These are phyloP conservation scores for Parotocinclus haroldoi DNA, from an alignment of 2,797 vertebrate genomes.

Conservation along the genomic window DNA sequence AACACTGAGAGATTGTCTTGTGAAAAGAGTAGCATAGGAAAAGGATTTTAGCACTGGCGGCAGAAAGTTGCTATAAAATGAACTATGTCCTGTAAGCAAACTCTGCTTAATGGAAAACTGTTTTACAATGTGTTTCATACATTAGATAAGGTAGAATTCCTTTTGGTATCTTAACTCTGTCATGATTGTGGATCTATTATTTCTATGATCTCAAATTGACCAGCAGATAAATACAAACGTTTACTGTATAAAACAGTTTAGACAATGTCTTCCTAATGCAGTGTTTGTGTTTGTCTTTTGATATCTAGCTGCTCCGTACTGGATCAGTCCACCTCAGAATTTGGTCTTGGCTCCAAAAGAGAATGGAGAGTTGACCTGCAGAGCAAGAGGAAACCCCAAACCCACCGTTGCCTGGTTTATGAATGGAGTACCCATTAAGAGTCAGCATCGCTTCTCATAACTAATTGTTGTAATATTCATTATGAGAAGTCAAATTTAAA, in stretches of 20 bases:
- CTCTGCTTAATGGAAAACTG: slow-evolving; percentile 1
- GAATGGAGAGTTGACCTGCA: slow-evolving; percentile 82
- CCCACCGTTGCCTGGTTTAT: slow-evolving; percentile 85
- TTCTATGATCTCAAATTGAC: too few species aligned
- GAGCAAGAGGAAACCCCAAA: slow-evolving; percentile 89
- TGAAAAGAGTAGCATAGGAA: slow-evolving; percentile 21
- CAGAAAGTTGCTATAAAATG: slow-evolving; percentile 8
- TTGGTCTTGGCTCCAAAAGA: slow-evolving; percentile 90
- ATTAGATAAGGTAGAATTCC: neutral
- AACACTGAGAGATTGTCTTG: slow-evolving; percentile 28
- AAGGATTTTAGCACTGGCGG: slow-evolving; percentile 4
- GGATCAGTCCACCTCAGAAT: slow-evolving; percentile 87
- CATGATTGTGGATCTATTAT: too few species aligned
- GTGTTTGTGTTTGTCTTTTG: slow-evolving; percentile 24
- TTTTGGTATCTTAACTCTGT: too few species aligned
- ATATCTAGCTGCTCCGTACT: slow-evolving; percentile 87
- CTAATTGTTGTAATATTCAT: neutral
- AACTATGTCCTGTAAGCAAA: slow-evolving; percentile 9
- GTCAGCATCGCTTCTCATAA: slow-evolving; percentile 61
- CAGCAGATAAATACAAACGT: too few species aligned
- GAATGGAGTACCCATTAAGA: slow-evolving; percentile 88
- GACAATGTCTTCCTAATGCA: neutral
- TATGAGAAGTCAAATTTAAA: neutral
- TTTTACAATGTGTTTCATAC: neutral
- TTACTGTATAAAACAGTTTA: too few species aligned